Percentiles rank a stretch among this genome's conserved stretches.
Evolutionary conservation across 2,797 vertebrate genomes (phyloP).

Genomic region (Coregonus sp.): DNA sequence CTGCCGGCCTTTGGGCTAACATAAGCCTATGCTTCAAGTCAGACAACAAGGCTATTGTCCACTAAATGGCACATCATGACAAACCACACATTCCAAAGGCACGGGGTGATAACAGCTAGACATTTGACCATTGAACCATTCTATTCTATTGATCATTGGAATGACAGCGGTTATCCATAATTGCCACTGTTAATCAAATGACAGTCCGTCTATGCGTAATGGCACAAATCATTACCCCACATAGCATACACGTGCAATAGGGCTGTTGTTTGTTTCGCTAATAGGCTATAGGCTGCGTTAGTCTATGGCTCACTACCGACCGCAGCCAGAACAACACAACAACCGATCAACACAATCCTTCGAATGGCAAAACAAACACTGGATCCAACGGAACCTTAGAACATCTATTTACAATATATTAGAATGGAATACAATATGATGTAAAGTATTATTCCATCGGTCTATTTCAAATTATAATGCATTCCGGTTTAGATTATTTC

Average conservation of each 20-base stretch:
- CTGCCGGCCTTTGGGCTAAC: too few relatives aligned
- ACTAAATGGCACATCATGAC: neutral
- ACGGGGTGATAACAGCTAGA: neutral
- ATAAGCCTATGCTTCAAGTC: too few relatives aligned
- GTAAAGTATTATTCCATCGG: neutral
- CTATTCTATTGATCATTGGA: neutral
- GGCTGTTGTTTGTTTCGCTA: conserved; percentile 1
- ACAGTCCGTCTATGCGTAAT: neutral
- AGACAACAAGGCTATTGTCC: too few relatives aligned
- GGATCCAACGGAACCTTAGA: neutral
- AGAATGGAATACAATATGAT: neutral
- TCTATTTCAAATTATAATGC: conserved; percentile 33
- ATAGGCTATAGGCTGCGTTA: neutral
- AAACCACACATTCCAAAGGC: neutral
- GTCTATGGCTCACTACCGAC: neutral
- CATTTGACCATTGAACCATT: neutral
- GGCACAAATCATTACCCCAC: neutral
- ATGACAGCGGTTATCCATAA: neutral
- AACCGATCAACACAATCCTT: neutral
- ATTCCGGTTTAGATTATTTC: neutral
- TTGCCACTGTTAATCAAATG: neutral
- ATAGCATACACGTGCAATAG: neutral
- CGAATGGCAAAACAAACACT: neutral
- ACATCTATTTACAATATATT: too few relatives aligned
- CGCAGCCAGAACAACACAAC: neutral